Evolutionary conservation across 2,113 vertebrate genomes (phyloP).

Genomic region (Lethenteron camtschaticum): DNA sequence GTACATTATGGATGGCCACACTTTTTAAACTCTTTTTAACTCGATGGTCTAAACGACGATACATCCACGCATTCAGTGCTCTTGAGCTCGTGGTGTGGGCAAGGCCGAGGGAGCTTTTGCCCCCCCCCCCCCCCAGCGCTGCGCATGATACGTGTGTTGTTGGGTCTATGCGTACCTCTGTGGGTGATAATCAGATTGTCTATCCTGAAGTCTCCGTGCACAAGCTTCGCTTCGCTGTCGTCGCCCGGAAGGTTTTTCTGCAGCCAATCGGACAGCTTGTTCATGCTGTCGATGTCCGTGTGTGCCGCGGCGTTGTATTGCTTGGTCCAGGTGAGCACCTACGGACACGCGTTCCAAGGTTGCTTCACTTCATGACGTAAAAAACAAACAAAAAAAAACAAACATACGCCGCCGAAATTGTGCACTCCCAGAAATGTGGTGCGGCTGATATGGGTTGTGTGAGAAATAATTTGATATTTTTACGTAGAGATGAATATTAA

Average conservation of each 20-base stretch:
- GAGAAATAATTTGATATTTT: too few species aligned
- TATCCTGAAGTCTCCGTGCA: constrained; percentile 65
- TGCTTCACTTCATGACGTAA: too few species aligned
- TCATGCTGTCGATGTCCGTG: constrained; percentile 45
- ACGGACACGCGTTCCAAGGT: not conserved
- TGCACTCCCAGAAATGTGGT: too few species aligned
- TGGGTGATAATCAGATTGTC: constrained; percentile 75
- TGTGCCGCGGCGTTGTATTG: constrained; percentile 53
- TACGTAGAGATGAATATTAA: too few species aligned
- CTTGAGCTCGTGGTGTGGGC: too few species aligned
- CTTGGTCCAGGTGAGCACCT: constrained; percentile 71
- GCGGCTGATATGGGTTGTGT: too few species aligned
- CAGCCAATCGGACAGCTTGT: constrained; percentile 48
- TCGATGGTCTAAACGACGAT: too few species aligned
- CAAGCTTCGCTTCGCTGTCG: constrained; percentile 40
- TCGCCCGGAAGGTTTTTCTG: constrained; percentile 36
- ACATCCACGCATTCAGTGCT: too few species aligned
- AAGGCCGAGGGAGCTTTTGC: not conserved
- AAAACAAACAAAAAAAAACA: too few species aligned
- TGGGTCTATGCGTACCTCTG: constrained; percentile 31
- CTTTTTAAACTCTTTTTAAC: too few species aligned
- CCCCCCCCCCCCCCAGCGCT: not conserved
- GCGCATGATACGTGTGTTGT: not conserved
- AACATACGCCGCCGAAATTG: too few species aligned
- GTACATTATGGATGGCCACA: too few species aligned